phyloP scores from a whole-genome alignment of 2,888 invertebrate genomes.

The Chirona hameri region DNA sequence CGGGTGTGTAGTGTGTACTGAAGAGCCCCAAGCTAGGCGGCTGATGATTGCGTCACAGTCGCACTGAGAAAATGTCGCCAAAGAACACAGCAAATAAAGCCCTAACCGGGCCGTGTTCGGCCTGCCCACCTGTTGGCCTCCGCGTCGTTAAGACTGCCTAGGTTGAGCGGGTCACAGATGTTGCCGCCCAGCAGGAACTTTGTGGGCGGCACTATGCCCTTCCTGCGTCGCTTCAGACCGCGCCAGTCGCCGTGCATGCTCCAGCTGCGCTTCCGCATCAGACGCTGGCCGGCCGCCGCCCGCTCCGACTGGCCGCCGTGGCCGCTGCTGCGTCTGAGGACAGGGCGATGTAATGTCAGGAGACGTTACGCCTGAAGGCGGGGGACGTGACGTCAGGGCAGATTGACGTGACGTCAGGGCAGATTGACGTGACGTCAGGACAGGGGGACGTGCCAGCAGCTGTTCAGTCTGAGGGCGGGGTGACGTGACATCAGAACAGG shows the following conservation, averaged over 20 bases:
- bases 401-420: too few relatives aligned
- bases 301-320: not conserved
- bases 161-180: slow-evolving; percentile 89
- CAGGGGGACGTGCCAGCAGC: not conserved
- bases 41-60: too few relatives aligned
- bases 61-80: too few relatives aligned
- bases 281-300: not conserved
- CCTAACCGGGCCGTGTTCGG: not conserved
- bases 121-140: slow-evolving; percentile 46
- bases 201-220: slow-evolving; percentile 68
- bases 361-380: not conserved
- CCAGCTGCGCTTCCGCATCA: slow-evolving; percentile 31
- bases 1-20: too few relatives aligned
- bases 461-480: too few relatives aligned
- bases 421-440: too few relatives aligned
- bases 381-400: not conserved
- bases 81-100: too few relatives aligned
- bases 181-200: slow-evolving; percentile 93
- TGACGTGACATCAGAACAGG: too few relatives aligned
- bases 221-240: slow-evolving; percentile 34
- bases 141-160: slow-evolving; percentile 72
- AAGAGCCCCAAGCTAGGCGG: too few relatives aligned
- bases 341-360: not conserved
- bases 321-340: not conserved
- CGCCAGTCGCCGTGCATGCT: slow-evolving; percentile 23